These are phyloP conservation scores for Prunella fulvescens DNA, from an alignment of 2,113 vertebrate species.

Conservation along the genomic window DNA sequence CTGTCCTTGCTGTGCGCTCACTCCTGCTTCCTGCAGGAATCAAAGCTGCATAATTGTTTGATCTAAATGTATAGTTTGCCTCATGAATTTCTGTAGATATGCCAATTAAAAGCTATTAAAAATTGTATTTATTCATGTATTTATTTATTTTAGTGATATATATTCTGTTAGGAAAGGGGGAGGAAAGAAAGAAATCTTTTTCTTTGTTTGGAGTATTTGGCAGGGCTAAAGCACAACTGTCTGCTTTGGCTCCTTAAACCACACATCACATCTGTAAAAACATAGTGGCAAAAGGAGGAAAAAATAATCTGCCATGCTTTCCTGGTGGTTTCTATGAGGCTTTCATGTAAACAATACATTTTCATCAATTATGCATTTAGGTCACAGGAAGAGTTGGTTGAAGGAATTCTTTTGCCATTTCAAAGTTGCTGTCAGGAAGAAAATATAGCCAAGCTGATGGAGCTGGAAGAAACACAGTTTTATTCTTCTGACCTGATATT, in stretches of 20 bases:
- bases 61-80: neutral
- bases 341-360: constrained; percentile 16
- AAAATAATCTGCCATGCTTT: neutral
- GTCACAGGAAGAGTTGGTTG: neutral
- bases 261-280: constrained; percentile 29
- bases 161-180: neutral
- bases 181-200: neutral
- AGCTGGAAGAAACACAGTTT: neutral
- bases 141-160: neutral
- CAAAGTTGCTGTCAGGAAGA: neutral
- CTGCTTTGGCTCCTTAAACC: neutral
- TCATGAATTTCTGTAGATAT: neutral
- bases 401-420: constrained; percentile 29
- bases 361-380: constrained; percentile 10
- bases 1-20: rapidly evolving
- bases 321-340: neutral
- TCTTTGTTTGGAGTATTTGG: neutral
- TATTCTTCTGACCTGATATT: neutral
- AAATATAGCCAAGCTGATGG: neutral
- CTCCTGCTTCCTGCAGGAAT: neutral
- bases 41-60: neutral
- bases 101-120: neutral
- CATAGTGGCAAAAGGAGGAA: constrained; percentile 15
- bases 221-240: neutral
- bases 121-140: neutral